phyloP scores from a whole-genome alignment of 2,113 vertebrate genomes.

The Chionodraco myersi region DNA sequence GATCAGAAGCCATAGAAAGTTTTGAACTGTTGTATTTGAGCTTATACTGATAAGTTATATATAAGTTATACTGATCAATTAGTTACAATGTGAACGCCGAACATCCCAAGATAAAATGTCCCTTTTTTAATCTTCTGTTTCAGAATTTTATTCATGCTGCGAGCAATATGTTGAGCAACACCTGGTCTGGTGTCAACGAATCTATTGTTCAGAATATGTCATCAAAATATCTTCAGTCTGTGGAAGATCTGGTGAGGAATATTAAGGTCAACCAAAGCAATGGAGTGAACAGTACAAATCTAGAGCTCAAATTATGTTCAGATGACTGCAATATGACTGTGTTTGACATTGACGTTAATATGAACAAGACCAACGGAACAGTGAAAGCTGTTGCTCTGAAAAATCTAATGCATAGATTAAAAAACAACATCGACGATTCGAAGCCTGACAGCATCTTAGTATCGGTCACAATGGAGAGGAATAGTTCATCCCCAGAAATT shows the following conservation, averaged over 20 bases:
- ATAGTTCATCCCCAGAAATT: conserved; percentile 50
- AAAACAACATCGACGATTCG: rapidly evolving
- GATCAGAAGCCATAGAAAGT: not conserved
- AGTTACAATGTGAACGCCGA: not conserved
- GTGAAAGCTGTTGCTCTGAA: conserved; percentile 83
- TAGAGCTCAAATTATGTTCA: conserved; percentile 70
- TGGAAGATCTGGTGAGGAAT: conserved; percentile 86
- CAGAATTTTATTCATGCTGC: conserved; percentile 86
- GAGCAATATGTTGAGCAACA: conserved; percentile 71
- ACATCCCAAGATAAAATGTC: not conserved
- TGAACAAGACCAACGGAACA: conserved; percentile 30
- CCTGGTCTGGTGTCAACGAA: conserved; percentile 36
- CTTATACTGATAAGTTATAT: no score
- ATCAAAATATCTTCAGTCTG: conserved; percentile 80
- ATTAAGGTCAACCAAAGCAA: conserved; percentile 74
- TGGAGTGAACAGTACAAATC: conserved; percentile 22
- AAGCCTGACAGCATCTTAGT: conserved; percentile 73
- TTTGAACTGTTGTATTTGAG: no score
- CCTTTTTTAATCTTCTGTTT: conserved; percentile 58
- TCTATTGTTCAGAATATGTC: conserved; percentile 37
- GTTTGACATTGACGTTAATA: conserved; percentile 51
- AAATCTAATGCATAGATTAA: conserved; percentile 82
- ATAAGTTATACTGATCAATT: no score
- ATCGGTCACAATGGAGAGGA: conserved; percentile 75
- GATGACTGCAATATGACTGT: conserved; percentile 47